Evolutionary conservation across 2,888 invertebrate species (phyloP).

Genomic region (Omphaloscelis lunosa): DNA sequence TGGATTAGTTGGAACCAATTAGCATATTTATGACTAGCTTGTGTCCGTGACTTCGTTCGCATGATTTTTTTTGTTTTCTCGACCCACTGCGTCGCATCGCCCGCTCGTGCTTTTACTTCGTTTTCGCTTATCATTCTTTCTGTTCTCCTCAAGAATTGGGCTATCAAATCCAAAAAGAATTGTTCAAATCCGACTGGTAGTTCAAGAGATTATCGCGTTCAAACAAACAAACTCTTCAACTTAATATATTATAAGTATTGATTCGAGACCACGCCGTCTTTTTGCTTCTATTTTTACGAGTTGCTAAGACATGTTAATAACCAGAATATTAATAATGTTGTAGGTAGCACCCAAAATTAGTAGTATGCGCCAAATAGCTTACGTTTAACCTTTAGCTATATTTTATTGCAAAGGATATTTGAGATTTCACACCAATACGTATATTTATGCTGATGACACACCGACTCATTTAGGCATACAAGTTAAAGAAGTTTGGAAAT

Average conservation of each 20-base stretch:
- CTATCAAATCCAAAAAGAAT: too few relatives aligned
- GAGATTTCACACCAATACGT: conserved; percentile 17
- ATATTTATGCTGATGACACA: conserved; percentile 29
- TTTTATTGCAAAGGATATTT: conserved; percentile 17
- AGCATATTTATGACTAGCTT: not conserved
- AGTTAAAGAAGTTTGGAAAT: conserved; percentile 39
- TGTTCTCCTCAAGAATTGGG: too few relatives aligned
- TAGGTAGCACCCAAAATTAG: not conserved
- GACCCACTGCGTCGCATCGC: too few relatives aligned
- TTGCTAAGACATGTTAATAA: not conserved
- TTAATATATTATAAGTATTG: too few relatives aligned
- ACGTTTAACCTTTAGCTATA: conserved; percentile 8
- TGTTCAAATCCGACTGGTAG: too few relatives aligned
- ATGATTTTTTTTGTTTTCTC: too few relatives aligned
- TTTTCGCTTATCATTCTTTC: too few relatives aligned
- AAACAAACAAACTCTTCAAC: too few relatives aligned
- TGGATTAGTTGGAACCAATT: not conserved
- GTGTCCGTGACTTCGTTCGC: too few relatives aligned
- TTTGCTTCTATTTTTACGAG: not conserved
- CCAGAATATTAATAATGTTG: not conserved
- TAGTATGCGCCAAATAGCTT: not conserved
- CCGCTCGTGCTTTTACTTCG: too few relatives aligned
- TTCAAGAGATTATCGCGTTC: too few relatives aligned
- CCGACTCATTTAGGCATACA: conserved; percentile 16
- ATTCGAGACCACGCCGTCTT: not conserved